Conservation (phyloP, 2,113 vertebrate species). For the Poeciliopsis occidentalis region DNA sequence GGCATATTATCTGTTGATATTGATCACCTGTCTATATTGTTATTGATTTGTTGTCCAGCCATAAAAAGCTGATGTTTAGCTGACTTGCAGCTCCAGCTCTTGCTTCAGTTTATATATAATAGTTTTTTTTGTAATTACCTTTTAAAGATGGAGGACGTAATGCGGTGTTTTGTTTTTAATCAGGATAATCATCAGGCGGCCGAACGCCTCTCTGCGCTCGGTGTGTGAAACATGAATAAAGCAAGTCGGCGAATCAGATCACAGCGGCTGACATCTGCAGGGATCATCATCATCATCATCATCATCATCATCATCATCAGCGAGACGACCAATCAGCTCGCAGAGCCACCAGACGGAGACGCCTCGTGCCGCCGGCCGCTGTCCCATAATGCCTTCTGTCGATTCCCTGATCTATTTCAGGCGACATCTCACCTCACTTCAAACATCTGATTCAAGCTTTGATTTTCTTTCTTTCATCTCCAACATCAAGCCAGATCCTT, state of each 20-base stretch:
- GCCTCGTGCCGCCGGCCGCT: neutral
- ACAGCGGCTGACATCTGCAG: neutral
- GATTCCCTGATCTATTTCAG: constrained; percentile 49
- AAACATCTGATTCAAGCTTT: neutral
- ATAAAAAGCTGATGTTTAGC: too few species aligned
- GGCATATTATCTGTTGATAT: too few species aligned
- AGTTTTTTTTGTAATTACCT: neutral
- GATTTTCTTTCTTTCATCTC: too few species aligned
- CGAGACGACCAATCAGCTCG: constrained; percentile 2
- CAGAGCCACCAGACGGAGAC: constrained; percentile 17
- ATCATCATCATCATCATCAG: constrained; percentile 3
- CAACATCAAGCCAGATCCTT: too few species aligned
- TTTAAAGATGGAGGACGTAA: neutral
- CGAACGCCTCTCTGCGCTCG: neutral
- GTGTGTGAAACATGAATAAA: constrained; percentile 19
- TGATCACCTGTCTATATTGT: too few species aligned
- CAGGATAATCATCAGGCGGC: constrained; percentile 7
- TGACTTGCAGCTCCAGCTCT: neutral
- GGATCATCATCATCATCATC: too few species aligned
- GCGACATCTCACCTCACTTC: constrained; percentile 22
- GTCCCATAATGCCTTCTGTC: constrained; percentile 18
- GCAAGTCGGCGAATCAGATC: neutral
- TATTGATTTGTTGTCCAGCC: too few species aligned
- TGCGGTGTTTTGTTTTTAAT: neutral
- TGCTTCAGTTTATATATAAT: neutral